These are phyloP conservation scores for Diaphora mendica DNA, from an alignment of 2,888 invertebrate genomes.

Conservation along the genomic window DNA sequence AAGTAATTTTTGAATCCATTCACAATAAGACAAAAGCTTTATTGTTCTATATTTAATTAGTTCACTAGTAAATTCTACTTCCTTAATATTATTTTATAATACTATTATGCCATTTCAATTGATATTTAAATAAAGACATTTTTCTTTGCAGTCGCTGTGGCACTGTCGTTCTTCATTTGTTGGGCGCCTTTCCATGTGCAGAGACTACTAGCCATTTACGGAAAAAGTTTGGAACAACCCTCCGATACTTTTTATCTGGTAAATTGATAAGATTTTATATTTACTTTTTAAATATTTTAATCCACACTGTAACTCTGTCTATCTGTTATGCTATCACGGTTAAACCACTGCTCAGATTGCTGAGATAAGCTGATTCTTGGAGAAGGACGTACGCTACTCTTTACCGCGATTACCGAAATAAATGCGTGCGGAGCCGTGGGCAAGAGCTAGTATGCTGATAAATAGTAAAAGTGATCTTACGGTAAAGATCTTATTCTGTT, in stretches of 20 bases:
- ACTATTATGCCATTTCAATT: neutral
- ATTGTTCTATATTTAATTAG: neutral
- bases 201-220: constrained; percentile 93
- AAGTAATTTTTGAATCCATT: neutral
- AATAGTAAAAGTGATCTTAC: neutral
- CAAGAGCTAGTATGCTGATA: neutral
- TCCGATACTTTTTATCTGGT: constrained; percentile 81
- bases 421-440: no score
- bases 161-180: constrained; percentile 93
- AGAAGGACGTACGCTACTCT: no score
- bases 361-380: no score
- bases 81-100: constrained; percentile 3
- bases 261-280: constrained; percentile 24
- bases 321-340: no score
- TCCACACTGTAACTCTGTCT: no score
- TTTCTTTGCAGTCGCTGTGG: constrained; percentile 91
- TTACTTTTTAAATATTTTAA: constrained; percentile 26
- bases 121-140: neutral
- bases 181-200: constrained; percentile 98
- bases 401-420: no score
- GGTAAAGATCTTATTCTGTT: neutral
- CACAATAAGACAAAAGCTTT: neutral
- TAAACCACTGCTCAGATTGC: no score
- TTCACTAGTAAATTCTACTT: neutral
- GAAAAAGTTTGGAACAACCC: constrained; percentile 78